Evolutionary conservation across 1,140 invertebrate genomes (phyloP).

Genomic region (Ctenoplectra terminalis): DNA sequence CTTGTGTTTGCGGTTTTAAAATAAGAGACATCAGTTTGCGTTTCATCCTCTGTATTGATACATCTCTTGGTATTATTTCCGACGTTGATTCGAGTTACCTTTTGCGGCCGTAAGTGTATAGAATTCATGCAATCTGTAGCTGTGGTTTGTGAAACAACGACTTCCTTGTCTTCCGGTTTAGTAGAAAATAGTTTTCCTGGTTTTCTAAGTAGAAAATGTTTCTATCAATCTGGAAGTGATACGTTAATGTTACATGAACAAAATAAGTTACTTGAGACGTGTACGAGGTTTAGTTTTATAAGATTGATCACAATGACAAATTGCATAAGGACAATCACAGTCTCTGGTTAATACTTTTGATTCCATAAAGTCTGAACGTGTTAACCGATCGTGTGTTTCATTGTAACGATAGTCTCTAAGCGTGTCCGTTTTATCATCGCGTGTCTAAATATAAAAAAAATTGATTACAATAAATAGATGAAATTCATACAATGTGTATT

Average conservation of each 20-base stretch:
- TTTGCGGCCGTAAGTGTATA: neutral
- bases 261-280: slow-evolving; percentile 19
- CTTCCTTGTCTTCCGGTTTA: neutral
- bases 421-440: neutral
- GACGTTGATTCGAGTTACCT: neutral
- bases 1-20: slow-evolving; percentile 33
- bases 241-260: neutral
- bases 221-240: neutral
- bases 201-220: neutral
- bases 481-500: neutral
- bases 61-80: slow-evolving; percentile 6
- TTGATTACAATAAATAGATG: neutral
- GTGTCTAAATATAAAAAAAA: neutral
- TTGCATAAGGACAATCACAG: neutral
- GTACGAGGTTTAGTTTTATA: neutral
- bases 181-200: neutral
- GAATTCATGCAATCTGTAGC: neutral
- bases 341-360: neutral
- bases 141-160: neutral
- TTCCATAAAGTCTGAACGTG: neutral
- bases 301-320: neutral
- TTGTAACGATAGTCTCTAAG: neutral
- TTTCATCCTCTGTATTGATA: slow-evolving; percentile 4
- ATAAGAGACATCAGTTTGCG: slow-evolving; percentile 41
- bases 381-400: neutral